These are phyloP conservation scores for Selene dorsalis DNA, from an alignment of 2,797 vertebrate species.

Conservation along the genomic window DNA sequence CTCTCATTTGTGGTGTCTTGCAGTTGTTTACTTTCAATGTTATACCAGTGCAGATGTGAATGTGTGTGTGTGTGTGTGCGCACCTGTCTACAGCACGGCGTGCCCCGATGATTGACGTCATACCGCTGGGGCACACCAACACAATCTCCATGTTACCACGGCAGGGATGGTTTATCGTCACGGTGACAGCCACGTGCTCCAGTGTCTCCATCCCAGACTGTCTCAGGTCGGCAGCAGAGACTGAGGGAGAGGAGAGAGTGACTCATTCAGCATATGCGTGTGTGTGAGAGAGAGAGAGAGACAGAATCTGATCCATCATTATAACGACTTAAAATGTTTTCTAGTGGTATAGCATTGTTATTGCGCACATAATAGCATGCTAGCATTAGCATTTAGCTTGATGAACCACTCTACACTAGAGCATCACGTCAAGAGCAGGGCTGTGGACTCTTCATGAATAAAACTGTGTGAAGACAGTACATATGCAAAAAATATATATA, in stretches of 20 bases:
- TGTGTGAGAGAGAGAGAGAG: background rate
- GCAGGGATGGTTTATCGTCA: constrained; percentile 90
- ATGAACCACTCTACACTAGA: too few species aligned
- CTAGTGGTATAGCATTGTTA: background rate
- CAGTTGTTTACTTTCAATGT: background rate
- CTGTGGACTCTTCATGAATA: too few species aligned
- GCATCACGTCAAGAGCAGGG: too few species aligned
- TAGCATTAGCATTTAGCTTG: too few species aligned
- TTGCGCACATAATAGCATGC: too few species aligned
- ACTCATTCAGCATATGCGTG: background rate
- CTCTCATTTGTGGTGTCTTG: too few species aligned
- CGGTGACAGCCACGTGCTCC: constrained; percentile 92
- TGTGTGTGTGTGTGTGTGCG: fast-evolving
- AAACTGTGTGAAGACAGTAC: too few species aligned
- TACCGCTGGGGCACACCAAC: constrained; percentile 92
- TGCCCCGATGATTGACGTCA: constrained; percentile 91
- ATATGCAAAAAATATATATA: too few species aligned
- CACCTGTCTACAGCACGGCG: constrained; percentile 90
- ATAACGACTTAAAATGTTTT: background rate
- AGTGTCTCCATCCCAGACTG: constrained; percentile 92
- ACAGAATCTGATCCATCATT: background rate
- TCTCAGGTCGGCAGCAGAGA: constrained; percentile 85
- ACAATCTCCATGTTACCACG: constrained; percentile 91
- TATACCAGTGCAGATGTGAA: background rate
- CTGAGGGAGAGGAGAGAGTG: constrained; percentile 72